Conservation (phyloP, 1,140 invertebrate species). For the Drosophila baimaii region DNA sequence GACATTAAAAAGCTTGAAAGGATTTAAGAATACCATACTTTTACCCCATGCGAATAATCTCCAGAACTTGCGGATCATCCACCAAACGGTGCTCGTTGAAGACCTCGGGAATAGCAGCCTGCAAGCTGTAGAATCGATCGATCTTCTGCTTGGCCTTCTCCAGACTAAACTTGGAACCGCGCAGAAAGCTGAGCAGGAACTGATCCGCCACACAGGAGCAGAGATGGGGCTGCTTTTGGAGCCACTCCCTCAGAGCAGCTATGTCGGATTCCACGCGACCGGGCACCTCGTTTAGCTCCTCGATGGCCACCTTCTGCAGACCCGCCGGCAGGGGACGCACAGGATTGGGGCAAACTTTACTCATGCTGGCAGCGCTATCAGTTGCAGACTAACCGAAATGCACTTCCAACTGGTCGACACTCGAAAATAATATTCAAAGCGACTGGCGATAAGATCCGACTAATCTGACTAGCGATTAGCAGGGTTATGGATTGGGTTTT, state of each 20-base stretch:
- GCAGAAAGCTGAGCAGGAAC: slow-evolving; percentile 87
- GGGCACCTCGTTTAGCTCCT: slow-evolving; percentile 87
- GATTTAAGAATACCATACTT: not conserved
- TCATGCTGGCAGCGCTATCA: slow-evolving; percentile 28
- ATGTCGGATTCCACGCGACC: slow-evolving; percentile 85
- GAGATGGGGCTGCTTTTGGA: slow-evolving; percentile 87
- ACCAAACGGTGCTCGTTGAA: slow-evolving; percentile 80
- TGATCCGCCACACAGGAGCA: slow-evolving; percentile 86
- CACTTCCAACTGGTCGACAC: slow-evolving; percentile 21
- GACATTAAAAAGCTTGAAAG: too few relatives aligned
- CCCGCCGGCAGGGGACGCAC: slow-evolving; percentile 61
- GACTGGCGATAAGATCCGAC: slow-evolving; percentile 36
- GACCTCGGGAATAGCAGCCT: slow-evolving; percentile 86
- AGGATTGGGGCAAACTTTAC: not conserved
- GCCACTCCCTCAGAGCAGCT: slow-evolving; percentile 86
- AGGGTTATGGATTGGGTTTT: not conserved
- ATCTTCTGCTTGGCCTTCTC: slow-evolving; percentile 88
- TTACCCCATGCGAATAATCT: slow-evolving; percentile 85
- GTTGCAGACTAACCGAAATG: slow-evolving; percentile 40
- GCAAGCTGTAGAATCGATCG: slow-evolving; percentile 87
- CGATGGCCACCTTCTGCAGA: slow-evolving; percentile 84
- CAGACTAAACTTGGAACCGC: slow-evolving; percentile 89
- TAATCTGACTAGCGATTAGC: slow-evolving; percentile 42
- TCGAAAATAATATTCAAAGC: slow-evolving; percentile 36
- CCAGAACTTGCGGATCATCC: slow-evolving; percentile 75